A percentile compares a stretch with the other conserved stretches of the same genome.
Conservation (phyloP, 2,797 vertebrate genomes). For the Crenichthys baileyi region DNA sequence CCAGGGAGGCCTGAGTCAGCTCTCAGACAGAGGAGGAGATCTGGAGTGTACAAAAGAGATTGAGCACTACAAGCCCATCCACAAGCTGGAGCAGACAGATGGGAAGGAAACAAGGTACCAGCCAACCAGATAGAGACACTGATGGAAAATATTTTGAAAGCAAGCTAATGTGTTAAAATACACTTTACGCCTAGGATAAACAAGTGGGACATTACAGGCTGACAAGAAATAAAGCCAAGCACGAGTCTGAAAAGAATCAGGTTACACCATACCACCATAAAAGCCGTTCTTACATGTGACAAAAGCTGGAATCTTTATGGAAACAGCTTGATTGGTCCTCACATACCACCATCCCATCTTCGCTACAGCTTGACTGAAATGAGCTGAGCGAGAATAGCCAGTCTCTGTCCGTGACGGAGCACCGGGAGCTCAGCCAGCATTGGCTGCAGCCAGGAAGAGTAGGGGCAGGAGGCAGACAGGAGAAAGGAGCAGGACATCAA, state of each 20-base stretch:
- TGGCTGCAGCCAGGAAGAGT: constrained; percentile 85
- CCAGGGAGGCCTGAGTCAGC: constrained; percentile 47
- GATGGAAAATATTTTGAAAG: neutral
- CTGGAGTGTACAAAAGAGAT: constrained; percentile 75
- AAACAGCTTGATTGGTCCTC: neutral
- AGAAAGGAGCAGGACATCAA: constrained; percentile 85
- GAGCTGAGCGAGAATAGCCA: constrained; percentile 83
- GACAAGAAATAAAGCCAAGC: constrained; percentile 81
- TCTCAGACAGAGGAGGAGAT: constrained; percentile 76
- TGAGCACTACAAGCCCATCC: constrained; percentile 77
- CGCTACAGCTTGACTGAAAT: constrained; percentile 80
- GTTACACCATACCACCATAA: constrained; percentile 64
- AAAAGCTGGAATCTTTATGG: neutral
- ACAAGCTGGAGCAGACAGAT: constrained; percentile 83
- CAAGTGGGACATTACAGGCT: constrained; percentile 85
- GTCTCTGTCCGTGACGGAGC: constrained; percentile 74
- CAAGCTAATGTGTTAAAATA: neutral
- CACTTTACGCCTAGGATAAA: constrained; percentile 79
- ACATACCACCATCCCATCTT: neutral
- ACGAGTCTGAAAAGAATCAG: constrained; percentile 85
- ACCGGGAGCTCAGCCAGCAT: constrained; percentile 78
- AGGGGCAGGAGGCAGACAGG: constrained; percentile 82
- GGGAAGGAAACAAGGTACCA: constrained; percentile 90
- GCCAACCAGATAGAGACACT: neutral
- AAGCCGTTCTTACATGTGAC: neutral